Percentiles rank a stretch among this genome's conserved stretches.
phyloP scores from a whole-genome alignment of 2,888 invertebrate genomes.

The Phortica magna region DNA sequence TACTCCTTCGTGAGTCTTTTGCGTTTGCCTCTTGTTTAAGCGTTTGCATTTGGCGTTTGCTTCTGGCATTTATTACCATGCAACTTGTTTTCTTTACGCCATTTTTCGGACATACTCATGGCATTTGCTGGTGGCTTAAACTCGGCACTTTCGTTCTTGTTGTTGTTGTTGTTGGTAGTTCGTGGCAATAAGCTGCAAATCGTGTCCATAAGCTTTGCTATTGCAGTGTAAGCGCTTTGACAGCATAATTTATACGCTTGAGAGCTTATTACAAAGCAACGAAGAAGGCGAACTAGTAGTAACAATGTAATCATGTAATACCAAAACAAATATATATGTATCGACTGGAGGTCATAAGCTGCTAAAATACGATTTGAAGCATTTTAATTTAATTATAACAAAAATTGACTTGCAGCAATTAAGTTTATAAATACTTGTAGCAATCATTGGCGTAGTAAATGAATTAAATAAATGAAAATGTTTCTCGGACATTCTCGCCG shows the following conservation, averaged over 20 bases:
- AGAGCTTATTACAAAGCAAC: background rate
- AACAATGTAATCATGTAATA: background rate
- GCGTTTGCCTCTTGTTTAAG: no score
- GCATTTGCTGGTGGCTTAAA: background rate
- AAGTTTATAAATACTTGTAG: constrained; percentile 1
- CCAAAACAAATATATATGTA: background rate
- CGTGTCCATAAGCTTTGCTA: constrained; percentile 24
- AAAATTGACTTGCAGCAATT: background rate
- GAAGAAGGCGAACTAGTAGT: background rate
- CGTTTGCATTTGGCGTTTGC: background rate
- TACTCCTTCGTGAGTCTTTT: no score
- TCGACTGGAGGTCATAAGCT: background rate
- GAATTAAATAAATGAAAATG: constrained; percentile 16
- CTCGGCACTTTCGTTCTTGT: background rate
- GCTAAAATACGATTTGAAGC: background rate
- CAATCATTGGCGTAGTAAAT: background rate
- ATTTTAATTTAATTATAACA: background rate
- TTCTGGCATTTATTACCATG: constrained; percentile 29
- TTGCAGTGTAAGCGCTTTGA: background rate
- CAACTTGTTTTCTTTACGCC: constrained; percentile 2
- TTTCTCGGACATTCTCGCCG: background rate
- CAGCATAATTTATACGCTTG: constrained; percentile 26
- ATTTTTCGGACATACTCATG: background rate
- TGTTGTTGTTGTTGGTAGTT: background rate
- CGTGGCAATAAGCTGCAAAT: constrained; percentile 27